Evolutionary conservation across 2,797 vertebrate species (phyloP).

Genomic region (Ambastaia sidthimunki): DNA sequence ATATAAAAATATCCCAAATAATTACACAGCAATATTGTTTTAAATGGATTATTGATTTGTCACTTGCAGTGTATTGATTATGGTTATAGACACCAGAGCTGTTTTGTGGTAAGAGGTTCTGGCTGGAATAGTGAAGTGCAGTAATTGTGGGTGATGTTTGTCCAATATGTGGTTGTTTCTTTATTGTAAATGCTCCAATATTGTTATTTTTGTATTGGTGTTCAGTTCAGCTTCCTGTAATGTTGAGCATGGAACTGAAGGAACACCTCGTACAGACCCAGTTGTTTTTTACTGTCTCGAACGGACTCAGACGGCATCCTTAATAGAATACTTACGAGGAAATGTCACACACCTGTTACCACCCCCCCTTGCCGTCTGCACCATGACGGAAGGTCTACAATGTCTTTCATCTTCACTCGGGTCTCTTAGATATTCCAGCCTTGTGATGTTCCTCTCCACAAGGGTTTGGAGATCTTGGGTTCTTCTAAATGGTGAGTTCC

Average conservation of each 20-base stretch:
- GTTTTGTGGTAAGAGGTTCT: constrained; percentile 14
- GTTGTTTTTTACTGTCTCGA: constrained; percentile 64
- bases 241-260: constrained; percentile 58
- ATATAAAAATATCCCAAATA: constrained; percentile 30
- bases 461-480: constrained; percentile 31
- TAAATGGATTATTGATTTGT: constrained; percentile 59
- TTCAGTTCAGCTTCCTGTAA: constrained; percentile 49
- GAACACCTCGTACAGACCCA: constrained; percentile 53
- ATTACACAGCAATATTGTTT: constrained; percentile 52
- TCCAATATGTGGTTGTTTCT: neutral
- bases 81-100: constrained; percentile 1
- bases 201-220: constrained; percentile 26
- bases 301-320: constrained; percentile 52
- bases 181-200: neutral
- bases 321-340: constrained; percentile 58
- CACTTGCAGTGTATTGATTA: constrained; percentile 28
- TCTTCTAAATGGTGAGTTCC: constrained; percentile 8
- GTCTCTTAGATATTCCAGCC: constrained; percentile 26
- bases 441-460: constrained; percentile 24
- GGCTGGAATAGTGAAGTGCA: constrained; percentile 10
- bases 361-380: constrained; percentile 32
- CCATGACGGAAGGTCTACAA: constrained; percentile 11
- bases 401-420: constrained; percentile 35
- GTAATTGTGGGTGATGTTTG: constrained; percentile 35
- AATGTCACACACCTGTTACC: constrained; percentile 66